Evolutionary conservation across 2,113 vertebrate species (phyloP).

Genomic region (Muntiacus reevesi): DNA sequence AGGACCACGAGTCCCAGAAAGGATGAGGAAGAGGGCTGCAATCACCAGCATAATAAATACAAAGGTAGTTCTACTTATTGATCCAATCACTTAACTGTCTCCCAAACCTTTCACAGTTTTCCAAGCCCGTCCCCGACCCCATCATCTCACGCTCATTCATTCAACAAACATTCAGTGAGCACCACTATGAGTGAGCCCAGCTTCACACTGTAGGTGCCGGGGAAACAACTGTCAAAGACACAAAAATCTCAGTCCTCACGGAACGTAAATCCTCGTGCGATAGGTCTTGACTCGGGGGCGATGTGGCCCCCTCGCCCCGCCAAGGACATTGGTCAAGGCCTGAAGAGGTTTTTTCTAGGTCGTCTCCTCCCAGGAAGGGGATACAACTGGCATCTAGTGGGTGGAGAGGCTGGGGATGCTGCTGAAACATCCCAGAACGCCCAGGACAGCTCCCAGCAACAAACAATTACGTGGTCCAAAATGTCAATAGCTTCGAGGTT

Average conservation of each 20-base stretch:
- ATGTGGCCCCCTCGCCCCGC: too few species aligned
- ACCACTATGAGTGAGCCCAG: neutral
- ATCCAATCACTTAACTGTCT: too few species aligned
- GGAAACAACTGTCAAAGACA: neutral
- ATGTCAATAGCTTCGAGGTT: rapidly evolving
- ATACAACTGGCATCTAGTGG: too few species aligned
- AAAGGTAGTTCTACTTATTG: rapidly evolving
- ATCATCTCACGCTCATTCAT: neutral
- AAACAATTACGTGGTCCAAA: neutral
- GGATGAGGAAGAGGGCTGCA: rapidly evolving
- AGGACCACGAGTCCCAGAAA: neutral
- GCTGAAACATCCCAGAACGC: neutral
- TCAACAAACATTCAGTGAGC: neutral
- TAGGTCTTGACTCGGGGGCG: rapidly evolving
- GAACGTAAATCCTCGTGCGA: rapidly evolving
- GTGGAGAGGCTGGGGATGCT: neutral
- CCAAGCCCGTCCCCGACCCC: too few species aligned
- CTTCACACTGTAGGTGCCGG: rapidly evolving
- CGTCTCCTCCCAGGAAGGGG: neutral
- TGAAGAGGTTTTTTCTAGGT: neutral
- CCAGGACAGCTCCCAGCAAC: neutral
- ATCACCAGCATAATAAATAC: rapidly evolving
- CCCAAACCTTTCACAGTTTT: neutral
- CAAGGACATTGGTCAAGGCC: neutral
- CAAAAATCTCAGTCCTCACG: neutral